Evolutionary conservation across 2,888 invertebrate species (phyloP), one percentile per base, ranked within the genome.

Genomic region (Drosophila affinis): DNA sequence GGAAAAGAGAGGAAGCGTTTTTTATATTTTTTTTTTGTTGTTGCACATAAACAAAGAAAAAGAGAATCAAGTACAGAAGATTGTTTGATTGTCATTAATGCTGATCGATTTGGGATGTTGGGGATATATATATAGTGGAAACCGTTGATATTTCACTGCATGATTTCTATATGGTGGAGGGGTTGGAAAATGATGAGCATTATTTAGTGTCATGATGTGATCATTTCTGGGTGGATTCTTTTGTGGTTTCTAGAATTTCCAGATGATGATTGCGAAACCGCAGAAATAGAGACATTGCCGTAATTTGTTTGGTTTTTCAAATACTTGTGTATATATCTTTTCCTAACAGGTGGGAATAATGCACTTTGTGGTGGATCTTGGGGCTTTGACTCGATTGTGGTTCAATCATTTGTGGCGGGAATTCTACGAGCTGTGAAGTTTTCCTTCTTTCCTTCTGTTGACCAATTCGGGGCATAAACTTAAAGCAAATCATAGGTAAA

Each of bases 11-110:
- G 81, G 59, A 79, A 85, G 79, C 86, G 57, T 59, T 67, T 55
- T 55, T 54, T 27, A 0, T 2, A 3, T 5, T 24, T 5, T 1
- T 54, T 54, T 54, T n/a, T 44, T 52, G 14, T 45, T 60, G 51
- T 82, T 82, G 79, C 83, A 80, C 68, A 79, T 68, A 83, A 86
- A 75, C 83, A 81, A 77, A 82, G 75, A 83, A 77, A 86, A 86
- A 83, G 63, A 81, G 72, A 80, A 73, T 81, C 75, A 79, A 70
- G 62, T 79, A 62, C 61, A 73, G 61, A 62, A 59, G 29, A 64
- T 62, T 34, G 49, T 51, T 78, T 62, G 55, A 53, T 72, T 49
- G 54, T 75, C 3, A 64, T 69, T 63, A 63, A 46, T 48, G 60
- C 62, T 65, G 52, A 21, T 67, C 48, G 17, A 17, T 44, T 39